Conservation (phyloP, 2,113 vertebrate species). For the Ursus arctos region DNA sequence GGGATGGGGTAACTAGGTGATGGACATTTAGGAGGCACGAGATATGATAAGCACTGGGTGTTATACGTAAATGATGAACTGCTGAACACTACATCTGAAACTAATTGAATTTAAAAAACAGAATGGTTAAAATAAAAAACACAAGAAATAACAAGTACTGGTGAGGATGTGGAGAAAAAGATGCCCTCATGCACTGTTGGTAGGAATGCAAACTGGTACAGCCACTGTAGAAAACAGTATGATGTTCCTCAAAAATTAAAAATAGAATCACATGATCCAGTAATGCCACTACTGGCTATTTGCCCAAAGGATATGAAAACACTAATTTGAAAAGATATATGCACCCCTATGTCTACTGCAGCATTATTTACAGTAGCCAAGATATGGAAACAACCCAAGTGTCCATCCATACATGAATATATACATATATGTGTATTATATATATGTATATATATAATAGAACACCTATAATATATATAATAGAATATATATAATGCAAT, state of each 20-base stretch:
- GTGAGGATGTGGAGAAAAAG: neutral
- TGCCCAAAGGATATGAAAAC: neutral
- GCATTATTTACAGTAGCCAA: neutral
- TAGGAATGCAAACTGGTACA: neutral
- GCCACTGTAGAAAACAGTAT: neutral
- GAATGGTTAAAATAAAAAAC: neutral
- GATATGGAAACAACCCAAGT: neutral
- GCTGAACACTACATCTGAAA: too few relatives aligned
- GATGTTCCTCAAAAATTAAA: neutral
- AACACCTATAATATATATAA: neutral
- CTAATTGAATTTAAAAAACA: neutral
- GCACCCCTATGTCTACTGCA: neutral
- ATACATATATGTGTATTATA: too few relatives aligned
- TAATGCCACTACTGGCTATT: neutral
- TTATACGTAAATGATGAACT: too few relatives aligned
- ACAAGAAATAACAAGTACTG: neutral
- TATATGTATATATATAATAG: neutral
- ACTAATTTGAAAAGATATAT: neutral
- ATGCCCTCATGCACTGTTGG: neutral
- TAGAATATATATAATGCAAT: neutral
- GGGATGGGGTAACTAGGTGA: too few relatives aligned
- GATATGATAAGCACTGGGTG: too few relatives aligned
- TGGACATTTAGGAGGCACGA: too few relatives aligned
- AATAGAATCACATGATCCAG: neutral
- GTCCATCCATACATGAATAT: neutral